phyloP scores from a whole-genome alignment of 2,113 vertebrate genomes.

The Symphodus melops region DNA sequence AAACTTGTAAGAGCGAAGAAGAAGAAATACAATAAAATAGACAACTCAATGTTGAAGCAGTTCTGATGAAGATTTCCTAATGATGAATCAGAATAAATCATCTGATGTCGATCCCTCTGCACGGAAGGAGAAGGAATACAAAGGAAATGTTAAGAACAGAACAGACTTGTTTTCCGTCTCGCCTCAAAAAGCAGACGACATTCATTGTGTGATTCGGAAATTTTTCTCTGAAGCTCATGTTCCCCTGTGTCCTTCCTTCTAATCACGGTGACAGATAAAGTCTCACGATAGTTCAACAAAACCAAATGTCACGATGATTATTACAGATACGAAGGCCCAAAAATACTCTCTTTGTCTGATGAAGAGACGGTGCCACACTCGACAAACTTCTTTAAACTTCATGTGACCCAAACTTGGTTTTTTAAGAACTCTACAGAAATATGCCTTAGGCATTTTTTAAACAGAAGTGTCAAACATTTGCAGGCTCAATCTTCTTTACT shows the following conservation, averaged over 20 bases:
- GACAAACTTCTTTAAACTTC: slow-evolving; percentile 9
- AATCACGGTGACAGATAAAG: slow-evolving; percentile 37
- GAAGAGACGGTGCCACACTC: neutral
- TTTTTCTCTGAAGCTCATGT: slow-evolving; percentile 38
- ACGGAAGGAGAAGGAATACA: slow-evolving; percentile 19
- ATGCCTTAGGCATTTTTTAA: neutral
- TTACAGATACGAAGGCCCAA: slow-evolving; percentile 2
- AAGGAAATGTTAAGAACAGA: slow-evolving; percentile 26
- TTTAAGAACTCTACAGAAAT: neutral
- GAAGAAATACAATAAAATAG: neutral
- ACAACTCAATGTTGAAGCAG: neutral
- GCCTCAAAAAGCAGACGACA: neutral
- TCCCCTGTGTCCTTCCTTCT: slow-evolving; percentile 22
- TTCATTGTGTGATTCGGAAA: slow-evolving; percentile 28
- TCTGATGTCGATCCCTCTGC: slow-evolving; percentile 55
- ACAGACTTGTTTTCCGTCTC: slow-evolving; percentile 50
- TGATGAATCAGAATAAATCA: slow-evolving; percentile 66
- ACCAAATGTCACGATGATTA: slow-evolving; percentile 7
- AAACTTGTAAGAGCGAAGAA: slow-evolving; percentile 30
- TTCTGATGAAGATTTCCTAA: neutral
- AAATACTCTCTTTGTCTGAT: slow-evolving; percentile 25
- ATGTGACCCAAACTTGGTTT: neutral
- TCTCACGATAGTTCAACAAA: slow-evolving; percentile 18
- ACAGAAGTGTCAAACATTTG: neutral
- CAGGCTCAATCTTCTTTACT: neutral